These are phyloP conservation scores for Euleptes europaea DNA, from an alignment of 2,113 vertebrate species.

Conservation along the genomic window DNA sequence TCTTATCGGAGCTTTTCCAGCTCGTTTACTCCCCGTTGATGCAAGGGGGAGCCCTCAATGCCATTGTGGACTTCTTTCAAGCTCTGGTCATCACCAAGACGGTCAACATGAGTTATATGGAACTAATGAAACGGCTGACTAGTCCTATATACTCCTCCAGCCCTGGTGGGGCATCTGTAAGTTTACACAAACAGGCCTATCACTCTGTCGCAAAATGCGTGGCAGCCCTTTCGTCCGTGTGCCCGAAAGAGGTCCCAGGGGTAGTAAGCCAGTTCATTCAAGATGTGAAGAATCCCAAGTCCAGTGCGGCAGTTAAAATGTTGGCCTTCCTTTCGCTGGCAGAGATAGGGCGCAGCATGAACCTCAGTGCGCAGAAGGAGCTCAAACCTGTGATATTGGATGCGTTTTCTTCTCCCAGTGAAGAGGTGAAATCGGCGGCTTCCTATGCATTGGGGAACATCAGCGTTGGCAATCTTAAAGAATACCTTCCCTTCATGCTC, in stretches of 20 bases:
- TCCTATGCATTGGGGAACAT: constrained; percentile 87
- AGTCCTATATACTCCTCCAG: constrained; percentile 71
- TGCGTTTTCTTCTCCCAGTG: constrained; percentile 84
- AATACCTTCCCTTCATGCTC: constrained; percentile 91
- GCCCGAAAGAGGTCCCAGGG: constrained; percentile 81
- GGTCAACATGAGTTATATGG: constrained; percentile 71
- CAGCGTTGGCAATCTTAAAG: constrained; percentile 83
- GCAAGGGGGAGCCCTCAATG: constrained; percentile 80
- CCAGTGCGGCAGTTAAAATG: constrained; percentile 79
- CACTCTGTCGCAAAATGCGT: constrained; percentile 87
- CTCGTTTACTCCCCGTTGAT: constrained; percentile 88
- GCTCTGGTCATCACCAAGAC: constrained; percentile 79
- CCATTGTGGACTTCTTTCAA: constrained; percentile 84
- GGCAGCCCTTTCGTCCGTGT: constrained; percentile 81
- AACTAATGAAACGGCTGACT: constrained; percentile 83
- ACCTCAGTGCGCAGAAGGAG: constrained; percentile 84
- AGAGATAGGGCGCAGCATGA: constrained; percentile 84
- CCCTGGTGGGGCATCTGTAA: neutral
- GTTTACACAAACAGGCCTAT: constrained; percentile 84
- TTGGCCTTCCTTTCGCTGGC: constrained; percentile 89
- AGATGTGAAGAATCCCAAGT: constrained; percentile 81
- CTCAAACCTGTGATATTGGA: constrained; percentile 87
- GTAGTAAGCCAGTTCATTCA: constrained; percentile 81
- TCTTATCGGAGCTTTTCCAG: constrained; percentile 80
- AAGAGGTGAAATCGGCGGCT: constrained; percentile 90